Conservation (phyloP, 2,888 invertebrate genomes). For the Myathropa florea region DNA sequence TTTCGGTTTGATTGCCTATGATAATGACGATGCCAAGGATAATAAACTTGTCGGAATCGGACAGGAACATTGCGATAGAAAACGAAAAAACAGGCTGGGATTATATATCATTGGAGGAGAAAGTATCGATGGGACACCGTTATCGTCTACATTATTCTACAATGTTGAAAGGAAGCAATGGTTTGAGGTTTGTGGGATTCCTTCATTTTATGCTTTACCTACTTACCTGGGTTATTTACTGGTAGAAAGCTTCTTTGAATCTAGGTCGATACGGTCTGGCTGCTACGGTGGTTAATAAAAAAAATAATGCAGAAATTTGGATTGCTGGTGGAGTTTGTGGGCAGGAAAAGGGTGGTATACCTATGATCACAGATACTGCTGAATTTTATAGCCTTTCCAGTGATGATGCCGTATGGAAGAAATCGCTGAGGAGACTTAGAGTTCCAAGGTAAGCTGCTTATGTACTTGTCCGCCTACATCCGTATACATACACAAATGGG, state of each 20-base stretch:
- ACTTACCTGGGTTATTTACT: constrained; percentile 40
- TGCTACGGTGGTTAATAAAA: constrained; percentile 71
- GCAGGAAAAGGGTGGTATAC: constrained; percentile 39
- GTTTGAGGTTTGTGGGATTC: constrained; percentile 71
- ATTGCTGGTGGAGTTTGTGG: constrained; percentile 86
- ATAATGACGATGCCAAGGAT: constrained; percentile 77
- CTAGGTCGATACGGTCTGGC: constrained; percentile 74
- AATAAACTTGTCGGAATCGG: constrained; percentile 14
- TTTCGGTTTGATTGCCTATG: constrained; percentile 86
- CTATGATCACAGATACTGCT: constrained; percentile 73
- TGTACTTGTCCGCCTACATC: not conserved
- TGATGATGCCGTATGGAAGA: constrained; percentile 43
- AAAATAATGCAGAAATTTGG: constrained; percentile 82
- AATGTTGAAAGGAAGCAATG: constrained; percentile 72
- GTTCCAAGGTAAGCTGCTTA: constrained; percentile 61
- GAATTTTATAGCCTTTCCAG: constrained; percentile 72
- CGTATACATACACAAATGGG: not conserved
- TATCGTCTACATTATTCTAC: constrained; percentile 73
- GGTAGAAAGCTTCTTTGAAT: constrained; percentile 73
- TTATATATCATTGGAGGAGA: constrained; percentile 88
- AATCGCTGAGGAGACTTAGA: constrained; percentile 34
- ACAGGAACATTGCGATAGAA: constrained; percentile 20
- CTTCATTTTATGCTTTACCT: constrained; percentile 19
- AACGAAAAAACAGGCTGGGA: constrained; percentile 75
- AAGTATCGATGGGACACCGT: constrained; percentile 82